Base-by-base conservation (phyloP, 2,113 vertebrate species). In the Pteronura brasiliensis region DNA sequence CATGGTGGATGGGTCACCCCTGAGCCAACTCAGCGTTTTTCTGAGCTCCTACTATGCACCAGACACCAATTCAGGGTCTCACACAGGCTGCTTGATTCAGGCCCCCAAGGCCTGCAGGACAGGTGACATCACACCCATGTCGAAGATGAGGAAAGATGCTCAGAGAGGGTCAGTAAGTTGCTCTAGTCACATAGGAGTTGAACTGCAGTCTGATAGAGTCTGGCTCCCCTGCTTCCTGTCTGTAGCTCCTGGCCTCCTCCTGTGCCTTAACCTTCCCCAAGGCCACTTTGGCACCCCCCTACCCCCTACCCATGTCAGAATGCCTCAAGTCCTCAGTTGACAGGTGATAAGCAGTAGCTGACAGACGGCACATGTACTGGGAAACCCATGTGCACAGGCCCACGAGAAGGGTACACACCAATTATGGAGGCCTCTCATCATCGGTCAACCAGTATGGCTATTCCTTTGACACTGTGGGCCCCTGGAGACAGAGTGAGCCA, bases 111-210 rank as follows among this genome's bases (percentile, higher is more conserved):
- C 67, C 65, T 87, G 25, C 49, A 29, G 87, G 57, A 69, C 4
- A 82, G 81, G 52, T 55, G 82, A 36, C 67, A 20, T 15, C n/a
- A 21, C 44, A 7, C 15, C 63, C 21, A 59, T 77, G 25, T 76
- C 55, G 61, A 6, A 69, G 55, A 81, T 6, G 29, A 76, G 84
- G 88, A 83, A 90, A 96, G 8, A 86, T 55, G 34, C 63, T 79
- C 84, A 47, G 95, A 49, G 88, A 74, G 11, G 65, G 79, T 29
- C 27, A 61, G n/a, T n/a, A n/a, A 21, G 7, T 71, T 74, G 55
- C 59, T 74, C 36, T 27, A 25, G 25, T 72, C 88, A 92, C 84
- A 74, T 13, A 69, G 44, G n/a, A 79, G 17, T 18, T 79, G 71
- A 63, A 80, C 4, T 39, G 27, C 7, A 36, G 15, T 87, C 63